Evolutionary conservation across 2,888 invertebrate genomes (phyloP).

Genomic region (Hirtodrosophila duncani): DNA sequence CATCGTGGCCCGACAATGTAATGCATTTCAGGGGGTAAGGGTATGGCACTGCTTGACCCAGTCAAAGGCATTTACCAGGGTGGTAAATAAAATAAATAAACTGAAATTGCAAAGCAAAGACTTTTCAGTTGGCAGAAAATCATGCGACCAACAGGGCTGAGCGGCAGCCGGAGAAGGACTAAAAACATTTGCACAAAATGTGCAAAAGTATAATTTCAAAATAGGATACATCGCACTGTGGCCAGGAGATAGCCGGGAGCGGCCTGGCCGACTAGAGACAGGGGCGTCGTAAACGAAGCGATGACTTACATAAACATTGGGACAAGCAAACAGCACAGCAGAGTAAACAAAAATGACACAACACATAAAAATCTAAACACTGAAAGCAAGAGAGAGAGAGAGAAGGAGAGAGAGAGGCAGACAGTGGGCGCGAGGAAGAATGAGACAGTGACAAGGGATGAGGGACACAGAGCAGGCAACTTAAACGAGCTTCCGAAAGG

Average conservation of each 20-base stretch:
- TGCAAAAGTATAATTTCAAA: conserved; percentile 68
- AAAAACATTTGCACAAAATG: conserved; percentile 55
- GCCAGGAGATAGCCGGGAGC: background rate
- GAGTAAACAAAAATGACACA: conserved; percentile 73
- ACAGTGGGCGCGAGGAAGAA: background rate
- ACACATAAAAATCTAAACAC: conserved; percentile 68
- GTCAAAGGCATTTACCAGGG: conserved; percentile 51
- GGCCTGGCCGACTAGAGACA: background rate
- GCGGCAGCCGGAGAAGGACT: no score
- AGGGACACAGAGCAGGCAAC: conserved; percentile 43
- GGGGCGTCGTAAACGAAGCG: conserved; percentile 63
- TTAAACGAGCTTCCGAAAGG: conserved; percentile 74
- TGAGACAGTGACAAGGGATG: background rate
- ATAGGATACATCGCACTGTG: conserved; percentile 47
- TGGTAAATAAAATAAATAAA: conserved; percentile 71
- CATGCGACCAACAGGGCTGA: conserved; percentile 41
- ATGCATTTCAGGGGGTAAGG: no score
- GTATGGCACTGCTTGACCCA: conserved; percentile 35
- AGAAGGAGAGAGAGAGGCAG: background rate
- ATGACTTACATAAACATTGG: conserved; percentile 73
- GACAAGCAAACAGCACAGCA: conserved; percentile 55
- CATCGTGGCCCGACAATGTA: conserved; percentile 26
- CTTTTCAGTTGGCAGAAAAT: conserved; percentile 65
- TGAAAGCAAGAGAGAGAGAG: conserved; percentile 18
- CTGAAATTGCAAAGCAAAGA: conserved; percentile 66